Evolutionary conservation across 2,797 vertebrate species (phyloP).

Genomic region (Ctenochaetus hawaiiensis): DNA sequence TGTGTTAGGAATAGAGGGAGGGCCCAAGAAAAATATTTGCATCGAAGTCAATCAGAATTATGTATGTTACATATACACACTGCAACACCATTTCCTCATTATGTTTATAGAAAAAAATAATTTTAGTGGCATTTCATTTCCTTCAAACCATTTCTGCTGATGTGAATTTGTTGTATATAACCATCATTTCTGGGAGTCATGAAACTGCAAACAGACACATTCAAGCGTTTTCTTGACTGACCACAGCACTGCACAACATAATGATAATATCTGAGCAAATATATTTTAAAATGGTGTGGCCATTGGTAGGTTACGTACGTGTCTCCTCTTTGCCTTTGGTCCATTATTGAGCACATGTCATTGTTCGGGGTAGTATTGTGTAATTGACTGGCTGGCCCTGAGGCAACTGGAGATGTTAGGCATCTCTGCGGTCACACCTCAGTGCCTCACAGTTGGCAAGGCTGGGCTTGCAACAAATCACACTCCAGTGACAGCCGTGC

Average conservation of each 20-base stretch:
- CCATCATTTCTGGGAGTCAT: background rate
- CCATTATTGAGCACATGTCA: slow-evolving; percentile 75
- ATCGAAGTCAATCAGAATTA: no score
- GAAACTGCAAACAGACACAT: slow-evolving; percentile 9
- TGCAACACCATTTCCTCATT: background rate
- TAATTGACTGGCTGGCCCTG: slow-evolving; percentile 83
- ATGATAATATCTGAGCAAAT: slow-evolving; percentile 41
- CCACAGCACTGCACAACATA: slow-evolving; percentile 8
- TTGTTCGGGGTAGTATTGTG: slow-evolving; percentile 78
- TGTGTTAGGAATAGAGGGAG: no score
- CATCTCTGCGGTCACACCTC: slow-evolving; percentile 82
- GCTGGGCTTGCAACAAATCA: slow-evolving; percentile 82
- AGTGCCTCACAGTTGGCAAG: slow-evolving; percentile 83
- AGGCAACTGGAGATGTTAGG: slow-evolving; percentile 82
- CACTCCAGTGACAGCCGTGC: slow-evolving; percentile 73
- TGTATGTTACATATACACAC: no score
- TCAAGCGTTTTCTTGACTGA: slow-evolving; percentile 21
- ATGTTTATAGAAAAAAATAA: background rate
- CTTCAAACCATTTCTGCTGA: background rate
- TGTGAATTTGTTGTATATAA: background rate
- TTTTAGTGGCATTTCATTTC: background rate
- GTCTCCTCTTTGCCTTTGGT: slow-evolving; percentile 63
- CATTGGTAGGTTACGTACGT: slow-evolving; percentile 38
- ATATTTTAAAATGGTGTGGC: slow-evolving; percentile 24
- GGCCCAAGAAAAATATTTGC: no score